These are phyloP conservation scores for Mirza zaza DNA, from an alignment of 2,113 vertebrate genomes.

Conservation along the genomic window DNA sequence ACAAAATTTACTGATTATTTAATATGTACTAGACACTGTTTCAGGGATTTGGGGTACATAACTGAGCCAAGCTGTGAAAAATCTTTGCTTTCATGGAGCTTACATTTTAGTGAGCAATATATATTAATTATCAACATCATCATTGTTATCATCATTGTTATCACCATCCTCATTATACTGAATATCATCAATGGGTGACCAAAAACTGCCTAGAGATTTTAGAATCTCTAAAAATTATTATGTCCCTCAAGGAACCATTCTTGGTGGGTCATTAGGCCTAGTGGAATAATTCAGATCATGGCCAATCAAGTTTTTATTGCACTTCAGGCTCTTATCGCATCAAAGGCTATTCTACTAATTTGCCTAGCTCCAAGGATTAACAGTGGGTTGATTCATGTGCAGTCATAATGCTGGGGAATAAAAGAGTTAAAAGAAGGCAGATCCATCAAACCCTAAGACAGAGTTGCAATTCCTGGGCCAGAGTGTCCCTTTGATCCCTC, in stretches of 20 bases:
- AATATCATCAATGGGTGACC: neutral
- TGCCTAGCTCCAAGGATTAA: neutral
- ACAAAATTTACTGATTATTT: neutral
- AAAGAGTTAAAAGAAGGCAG: neutral
- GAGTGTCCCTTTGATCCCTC: neutral
- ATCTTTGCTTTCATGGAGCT: neutral
- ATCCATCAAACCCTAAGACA: neutral
- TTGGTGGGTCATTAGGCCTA: neutral
- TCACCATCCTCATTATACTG: neutral
- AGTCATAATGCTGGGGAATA: neutral
- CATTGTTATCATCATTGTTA: neutral
- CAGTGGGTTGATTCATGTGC: neutral
- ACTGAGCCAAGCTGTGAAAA: neutral
- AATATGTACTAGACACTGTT: neutral
- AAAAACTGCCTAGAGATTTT: neutral
- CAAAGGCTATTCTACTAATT: neutral
- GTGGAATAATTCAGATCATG: neutral
- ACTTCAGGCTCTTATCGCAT: neutral
- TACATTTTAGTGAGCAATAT: neutral
- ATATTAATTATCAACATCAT: neutral
- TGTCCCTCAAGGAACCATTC: neutral
- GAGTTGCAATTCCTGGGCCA: neutral
- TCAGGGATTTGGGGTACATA: neutral
- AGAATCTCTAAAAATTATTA: neutral
- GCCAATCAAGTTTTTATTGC: conserved; percentile 26